Evolutionary conservation across 2,113 vertebrate genomes (phyloP).

Genomic region (Crotalus horridus): DNA sequence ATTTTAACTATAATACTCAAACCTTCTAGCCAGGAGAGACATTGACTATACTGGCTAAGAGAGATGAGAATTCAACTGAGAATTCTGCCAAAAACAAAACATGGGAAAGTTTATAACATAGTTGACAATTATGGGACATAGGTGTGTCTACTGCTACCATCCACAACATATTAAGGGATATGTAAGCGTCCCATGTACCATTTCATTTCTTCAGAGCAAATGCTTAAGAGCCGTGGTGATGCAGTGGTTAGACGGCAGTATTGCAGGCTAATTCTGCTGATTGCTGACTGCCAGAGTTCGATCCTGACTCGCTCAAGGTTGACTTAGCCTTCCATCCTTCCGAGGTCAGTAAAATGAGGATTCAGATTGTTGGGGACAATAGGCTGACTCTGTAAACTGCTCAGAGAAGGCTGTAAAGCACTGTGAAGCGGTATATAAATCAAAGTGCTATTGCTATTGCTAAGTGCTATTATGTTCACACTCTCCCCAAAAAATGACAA

Average conservation of each 20-base stretch:
- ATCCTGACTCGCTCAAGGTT: background rate
- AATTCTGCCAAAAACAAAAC: background rate
- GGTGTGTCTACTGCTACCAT: background rate
- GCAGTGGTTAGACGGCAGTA: background rate
- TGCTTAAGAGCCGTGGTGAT: background rate
- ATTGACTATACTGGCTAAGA: background rate
- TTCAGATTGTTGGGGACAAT: background rate
- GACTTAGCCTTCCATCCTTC: background rate
- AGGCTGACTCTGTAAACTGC: background rate
- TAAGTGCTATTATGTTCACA: background rate
- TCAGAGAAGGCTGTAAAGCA: background rate
- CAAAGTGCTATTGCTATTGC: background rate
- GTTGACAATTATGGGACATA: background rate
- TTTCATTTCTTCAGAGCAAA: background rate
- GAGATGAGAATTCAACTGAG: background rate
- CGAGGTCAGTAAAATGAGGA: background rate
- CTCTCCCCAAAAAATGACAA: background rate
- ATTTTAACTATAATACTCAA: background rate
- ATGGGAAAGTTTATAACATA: background rate
- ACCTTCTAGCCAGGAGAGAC: background rate
- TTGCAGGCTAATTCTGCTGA: background rate
- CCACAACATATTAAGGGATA: background rate
- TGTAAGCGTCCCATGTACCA: background rate
- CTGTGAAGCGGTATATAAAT: background rate
- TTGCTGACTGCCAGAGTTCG: background rate